Evolutionary conservation across 2,888 invertebrate species (phyloP).

Genomic region (Leptopilina drosophilae): DNA sequence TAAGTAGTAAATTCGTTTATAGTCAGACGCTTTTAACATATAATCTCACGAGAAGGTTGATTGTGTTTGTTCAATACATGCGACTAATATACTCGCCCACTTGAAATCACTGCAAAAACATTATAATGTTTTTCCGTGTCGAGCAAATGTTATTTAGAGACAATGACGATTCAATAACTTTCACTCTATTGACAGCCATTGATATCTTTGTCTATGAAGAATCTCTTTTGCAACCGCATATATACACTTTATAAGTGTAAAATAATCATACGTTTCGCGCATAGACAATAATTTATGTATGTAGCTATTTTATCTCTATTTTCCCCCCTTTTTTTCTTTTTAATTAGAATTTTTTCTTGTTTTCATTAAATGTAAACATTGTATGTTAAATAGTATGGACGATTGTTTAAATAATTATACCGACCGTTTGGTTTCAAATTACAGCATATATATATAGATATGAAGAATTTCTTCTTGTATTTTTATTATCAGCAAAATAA

Average conservation of each 20-base stretch:
- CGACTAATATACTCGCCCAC: conserved; percentile 17
- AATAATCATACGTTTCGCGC: not conserved
- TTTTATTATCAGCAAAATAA: too few relatives aligned
- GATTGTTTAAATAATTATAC: too few relatives aligned
- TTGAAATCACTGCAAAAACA: conserved; percentile 6
- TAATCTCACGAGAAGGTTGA: not conserved
- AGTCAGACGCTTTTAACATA: conserved; percentile 7
- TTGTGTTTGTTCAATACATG: conserved; percentile 28
- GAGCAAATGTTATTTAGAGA: conserved; percentile 31
- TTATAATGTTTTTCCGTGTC: conserved; percentile 33
- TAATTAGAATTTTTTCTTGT: not conserved
- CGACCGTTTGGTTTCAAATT: too few relatives aligned
- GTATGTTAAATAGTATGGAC: not conserved
- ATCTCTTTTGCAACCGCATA: not conserved
- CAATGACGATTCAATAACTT: conserved; percentile 33
- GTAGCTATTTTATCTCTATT: not conserved
- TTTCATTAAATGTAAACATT: conserved; percentile 2
- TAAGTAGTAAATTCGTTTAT: conserved; percentile 31
- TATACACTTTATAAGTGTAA: not conserved
- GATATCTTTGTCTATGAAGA: conserved; percentile 24
- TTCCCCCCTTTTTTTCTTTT: not conserved
- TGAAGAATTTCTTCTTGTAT: too few relatives aligned
- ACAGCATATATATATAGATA: too few relatives aligned
- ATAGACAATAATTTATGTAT: not conserved
- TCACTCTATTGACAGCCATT: conserved; percentile 9